Evolutionary conservation across 2,113 vertebrate species (phyloP), one percentile per base, ranked within the genome.

Genomic region (Verasper variegatus): DNA sequence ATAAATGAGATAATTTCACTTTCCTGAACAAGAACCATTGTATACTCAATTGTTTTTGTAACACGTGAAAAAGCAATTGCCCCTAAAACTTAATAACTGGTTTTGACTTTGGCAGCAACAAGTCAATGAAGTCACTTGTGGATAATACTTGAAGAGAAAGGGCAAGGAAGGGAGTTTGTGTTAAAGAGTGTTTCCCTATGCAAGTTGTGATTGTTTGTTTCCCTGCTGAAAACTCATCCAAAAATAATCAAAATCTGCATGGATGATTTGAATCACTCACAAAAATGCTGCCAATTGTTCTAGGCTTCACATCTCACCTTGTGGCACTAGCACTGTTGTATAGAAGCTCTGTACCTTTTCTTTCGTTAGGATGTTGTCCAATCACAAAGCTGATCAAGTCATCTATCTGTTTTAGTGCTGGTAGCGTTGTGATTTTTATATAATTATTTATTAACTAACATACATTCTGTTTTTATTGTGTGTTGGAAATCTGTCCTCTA

Each of bases 191-290:
- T 51, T 51, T 51, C 49, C 49, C 49, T 20, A 13, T 18, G 6
- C 18, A 51, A 51, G 17, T 51, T 51, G 51, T n/a, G 51, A 15
- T 54, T 54, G 51, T 60, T 60, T 11, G 58, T 60, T 18, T 60
- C 27, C 18, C 27, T 35, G 27, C 58, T n/a, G 14, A 49, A 49
- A 4, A 31, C 17, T 42, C 7, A 57, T 57, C 18, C 5, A 59
- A 65, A 57, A 27, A 5, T 1, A 80, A 14, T 49, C 7, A 21
- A 26, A 68, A 37, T 79, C 40, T 76, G 78, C 68, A 74, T 78
- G 73, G 51, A 66, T 65, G 17, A 63, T 77, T 21, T 35, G 49
- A 18, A 47, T 4, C 31, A 7, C 37, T 59, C 37, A 26, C 42
- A 12, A 11, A 75, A 54, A 17, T 42, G 37, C 61, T 35, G 15